Percentiles rank a stretch among this genome's conserved stretches.
Evolutionary conservation across 2,113 vertebrate genomes (phyloP).

Genomic region (Aythya baeri): DNA sequence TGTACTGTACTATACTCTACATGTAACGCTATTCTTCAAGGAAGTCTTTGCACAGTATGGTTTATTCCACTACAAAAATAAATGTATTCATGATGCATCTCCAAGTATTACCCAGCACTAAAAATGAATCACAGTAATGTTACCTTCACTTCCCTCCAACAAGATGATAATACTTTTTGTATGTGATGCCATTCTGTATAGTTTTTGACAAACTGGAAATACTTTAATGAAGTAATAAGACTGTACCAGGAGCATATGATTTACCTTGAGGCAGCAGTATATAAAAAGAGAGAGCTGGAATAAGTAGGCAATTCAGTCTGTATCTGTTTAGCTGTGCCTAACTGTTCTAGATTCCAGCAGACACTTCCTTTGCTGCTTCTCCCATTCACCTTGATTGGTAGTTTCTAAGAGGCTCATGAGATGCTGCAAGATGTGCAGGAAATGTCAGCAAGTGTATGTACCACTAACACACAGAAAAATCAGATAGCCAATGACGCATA

Average conservation of each 20-base stretch:
- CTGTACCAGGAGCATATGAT: slow-evolving; percentile 12
- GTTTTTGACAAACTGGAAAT: slow-evolving; percentile 72
- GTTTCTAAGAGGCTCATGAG: neutral
- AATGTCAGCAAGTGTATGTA: neutral
- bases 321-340: slow-evolving; percentile 40
- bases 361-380: slow-evolving; percentile 23
- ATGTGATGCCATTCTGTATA: slow-evolving; percentile 51
- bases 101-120: slow-evolving; percentile 32
- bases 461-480: neutral
- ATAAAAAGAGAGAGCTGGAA: slow-evolving; percentile 30
- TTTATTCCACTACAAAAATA: slow-evolving; percentile 48
- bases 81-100: slow-evolving; percentile 58
- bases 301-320: slow-evolving; percentile 40
- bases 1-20: slow-evolving; percentile 21
- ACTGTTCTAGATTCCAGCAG: neutral
- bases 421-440: neutral
- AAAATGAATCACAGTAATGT: slow-evolving; percentile 72
- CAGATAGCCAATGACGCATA: rapidly evolving
- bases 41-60: slow-evolving; percentile 34
- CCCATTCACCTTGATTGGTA: neutral
- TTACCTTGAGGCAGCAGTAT: slow-evolving; percentile 32
- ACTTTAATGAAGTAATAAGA: slow-evolving; percentile 74
- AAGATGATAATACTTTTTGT: slow-evolving; percentile 65
- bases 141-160: slow-evolving; percentile 56
- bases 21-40: slow-evolving; percentile 21